A percentile compares a stretch with the other conserved stretches of the same genome.
phyloP scores from a whole-genome alignment of 2,113 vertebrate species.

The Indicator indicator region DNA sequence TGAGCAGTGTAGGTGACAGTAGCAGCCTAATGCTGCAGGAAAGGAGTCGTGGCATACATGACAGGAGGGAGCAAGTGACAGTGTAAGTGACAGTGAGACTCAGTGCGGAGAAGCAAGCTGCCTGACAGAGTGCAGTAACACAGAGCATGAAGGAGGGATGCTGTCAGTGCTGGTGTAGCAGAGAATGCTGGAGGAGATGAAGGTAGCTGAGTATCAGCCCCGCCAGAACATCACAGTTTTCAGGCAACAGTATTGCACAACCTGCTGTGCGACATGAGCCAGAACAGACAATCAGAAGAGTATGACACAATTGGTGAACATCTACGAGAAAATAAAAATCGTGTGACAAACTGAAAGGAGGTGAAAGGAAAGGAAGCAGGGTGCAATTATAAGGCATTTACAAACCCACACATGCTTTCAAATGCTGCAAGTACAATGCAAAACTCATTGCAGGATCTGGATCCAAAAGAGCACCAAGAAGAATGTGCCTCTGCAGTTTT shows the following conservation, averaged over 20 bases:
- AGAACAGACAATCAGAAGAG: neutral
- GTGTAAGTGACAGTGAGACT: neutral
- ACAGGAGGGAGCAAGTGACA: neutral
- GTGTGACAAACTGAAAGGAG: neutral
- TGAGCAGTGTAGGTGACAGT: accelerated
- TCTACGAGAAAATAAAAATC: neutral
- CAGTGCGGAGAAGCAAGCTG: neutral
- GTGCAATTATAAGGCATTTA: neutral
- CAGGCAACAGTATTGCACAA: neutral
- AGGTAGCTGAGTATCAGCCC: neutral
- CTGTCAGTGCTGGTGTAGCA: neutral
- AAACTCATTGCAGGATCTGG: neutral
- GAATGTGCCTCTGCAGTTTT: neutral
- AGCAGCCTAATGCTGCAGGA: neutral
- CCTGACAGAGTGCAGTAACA: neutral
- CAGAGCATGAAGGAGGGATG: accelerated
- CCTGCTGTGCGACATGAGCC: neutral
- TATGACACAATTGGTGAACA: accelerated
- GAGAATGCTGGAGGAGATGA: neutral
- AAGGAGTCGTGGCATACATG: accelerated
- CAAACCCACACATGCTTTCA: neutral
- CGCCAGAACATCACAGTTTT: neutral
- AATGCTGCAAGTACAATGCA: neutral
- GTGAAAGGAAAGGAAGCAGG: neutral
- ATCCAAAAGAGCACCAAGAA: neutral